Conservation (phyloP, 2,888 invertebrate genomes). For the Drosophila affinis region DNA sequence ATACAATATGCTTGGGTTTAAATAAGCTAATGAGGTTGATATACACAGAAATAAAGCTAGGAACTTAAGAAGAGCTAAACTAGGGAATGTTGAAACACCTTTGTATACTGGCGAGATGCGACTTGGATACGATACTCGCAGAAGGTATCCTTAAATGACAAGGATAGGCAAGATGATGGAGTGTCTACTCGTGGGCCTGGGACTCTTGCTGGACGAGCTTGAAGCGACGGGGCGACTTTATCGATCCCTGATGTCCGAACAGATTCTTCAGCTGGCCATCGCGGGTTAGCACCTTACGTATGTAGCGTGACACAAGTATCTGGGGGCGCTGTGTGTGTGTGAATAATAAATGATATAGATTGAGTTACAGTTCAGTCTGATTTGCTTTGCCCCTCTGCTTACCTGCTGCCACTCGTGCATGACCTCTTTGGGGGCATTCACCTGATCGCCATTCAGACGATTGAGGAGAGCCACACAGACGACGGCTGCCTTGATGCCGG, state of each 20-base stretch:
- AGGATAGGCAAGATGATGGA: neutral
- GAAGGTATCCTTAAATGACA: slow-evolving; percentile 48
- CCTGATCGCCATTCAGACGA: slow-evolving; percentile 97
- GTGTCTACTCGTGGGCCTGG: slow-evolving; percentile 91
- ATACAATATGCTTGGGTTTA: slow-evolving; percentile 43
- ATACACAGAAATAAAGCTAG: slow-evolving; percentile 47
- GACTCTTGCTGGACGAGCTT: slow-evolving; percentile 96
- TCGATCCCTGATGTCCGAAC: slow-evolving; percentile 90
- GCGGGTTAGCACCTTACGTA: slow-evolving; percentile 91
- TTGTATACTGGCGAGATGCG: slow-evolving; percentile 57
- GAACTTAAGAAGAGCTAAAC: slow-evolving; percentile 62
- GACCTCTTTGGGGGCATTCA: slow-evolving; percentile 93
- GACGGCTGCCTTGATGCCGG: slow-evolving; percentile 96
- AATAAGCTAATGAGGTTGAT: slow-evolving; percentile 64
- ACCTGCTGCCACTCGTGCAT: slow-evolving; percentile 93
- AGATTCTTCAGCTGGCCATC: slow-evolving; percentile 89
- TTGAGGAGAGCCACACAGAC: slow-evolving; percentile 96
- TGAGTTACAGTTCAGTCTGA: neutral
- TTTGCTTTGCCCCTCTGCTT: neutral
- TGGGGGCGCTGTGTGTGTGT: slow-evolving; percentile 87
- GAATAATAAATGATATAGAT: neutral
- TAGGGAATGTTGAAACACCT: slow-evolving; percentile 66
- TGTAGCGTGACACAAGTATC: slow-evolving; percentile 91
- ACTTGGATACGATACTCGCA: slow-evolving; percentile 8
- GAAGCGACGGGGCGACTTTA: slow-evolving; percentile 94